These are phyloP conservation scores for Nasalis larvatus DNA, from an alignment of 2,113 vertebrate species.

Conservation along the genomic window DNA sequence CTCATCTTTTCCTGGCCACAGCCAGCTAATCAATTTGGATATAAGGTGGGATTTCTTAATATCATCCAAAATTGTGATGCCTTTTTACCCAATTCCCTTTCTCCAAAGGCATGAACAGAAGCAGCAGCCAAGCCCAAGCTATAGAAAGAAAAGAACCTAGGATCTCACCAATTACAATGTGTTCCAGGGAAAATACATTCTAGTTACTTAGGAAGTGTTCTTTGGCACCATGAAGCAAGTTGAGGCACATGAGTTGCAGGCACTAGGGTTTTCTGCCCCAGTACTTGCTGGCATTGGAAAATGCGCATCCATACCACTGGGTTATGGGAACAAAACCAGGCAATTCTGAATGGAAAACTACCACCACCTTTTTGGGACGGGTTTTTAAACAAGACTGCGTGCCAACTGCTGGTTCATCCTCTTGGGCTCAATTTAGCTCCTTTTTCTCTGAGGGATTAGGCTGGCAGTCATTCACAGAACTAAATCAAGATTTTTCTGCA, in stretches of 20 bases:
- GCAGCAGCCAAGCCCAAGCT: not conserved
- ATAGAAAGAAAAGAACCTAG: constrained; percentile 53
- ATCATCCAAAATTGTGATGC: constrained; percentile 36
- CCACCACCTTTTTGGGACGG: not conserved
- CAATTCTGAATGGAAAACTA: not conserved
- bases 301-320: accelerated
- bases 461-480: not conserved
- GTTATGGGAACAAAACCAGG: not conserved
- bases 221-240: not conserved
- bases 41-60: not conserved
- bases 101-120: constrained; percentile 11
- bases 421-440: not conserved
- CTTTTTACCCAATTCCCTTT: constrained; percentile 54
- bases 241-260: not conserved
- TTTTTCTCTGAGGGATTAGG: not conserved
- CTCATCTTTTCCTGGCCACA: not conserved
- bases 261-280: not conserved
- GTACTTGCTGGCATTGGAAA: not conserved
- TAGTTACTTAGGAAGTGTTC: not conserved
- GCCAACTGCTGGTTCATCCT: not conserved
- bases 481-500: not conserved
- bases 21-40: not conserved
- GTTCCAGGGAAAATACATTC: not conserved
- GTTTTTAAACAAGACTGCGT: not conserved
- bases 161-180: not conserved